Base-by-base conservation (phyloP, 1,140 invertebrate species). In the Ceratitis capitata region DNA sequence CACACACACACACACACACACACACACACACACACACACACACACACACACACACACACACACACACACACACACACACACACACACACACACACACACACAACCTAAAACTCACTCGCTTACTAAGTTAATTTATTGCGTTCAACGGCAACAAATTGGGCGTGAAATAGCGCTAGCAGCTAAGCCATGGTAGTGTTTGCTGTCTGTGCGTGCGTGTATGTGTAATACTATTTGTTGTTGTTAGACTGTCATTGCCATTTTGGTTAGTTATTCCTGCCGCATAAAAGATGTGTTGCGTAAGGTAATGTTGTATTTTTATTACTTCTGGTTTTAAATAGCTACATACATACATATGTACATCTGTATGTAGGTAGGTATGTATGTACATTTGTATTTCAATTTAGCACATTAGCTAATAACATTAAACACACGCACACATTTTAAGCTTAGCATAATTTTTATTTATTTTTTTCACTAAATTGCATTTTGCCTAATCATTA, bases 241-340 rank as follows among this genome's bases (percentile, higher is more conserved):
- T 45, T 45, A 78, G 5, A 78, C 23, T 78, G 69, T 78, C 69
- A 45, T 39, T 78, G 69, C 35, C 39, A 45, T 78, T 78, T 45
- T 45, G 35, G n/a, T 47, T 78, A 78, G 9, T 23, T 74, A 74
- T 74, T 74, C 64, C 64, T 74, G 64, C 64, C 39, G 23, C 39
- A 74, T 1, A 74, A 74, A 6, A 78, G 45, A 45, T 78, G 69
- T 78, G 69, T 78, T 42, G 39, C 69, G n/a, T 78, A 78, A 78
- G 39, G 7, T 5, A 56, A 56, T n/a, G n/a, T n/a, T n/a, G n/a
- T n/a, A n/a, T n/a, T n/a, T n/a, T n/a, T n/a, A n/a, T n/a, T n/a
- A n/a, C n/a, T n/a, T n/a, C n/a, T n/a, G n/a, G n/a, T 64, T 29
- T 4, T 9, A 16, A 29, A 10, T 9, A 61, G 14, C 23, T 29